Evolutionary conservation across 2,797 vertebrate species (phyloP).

Genomic region (Astyanax mexicanus): DNA sequence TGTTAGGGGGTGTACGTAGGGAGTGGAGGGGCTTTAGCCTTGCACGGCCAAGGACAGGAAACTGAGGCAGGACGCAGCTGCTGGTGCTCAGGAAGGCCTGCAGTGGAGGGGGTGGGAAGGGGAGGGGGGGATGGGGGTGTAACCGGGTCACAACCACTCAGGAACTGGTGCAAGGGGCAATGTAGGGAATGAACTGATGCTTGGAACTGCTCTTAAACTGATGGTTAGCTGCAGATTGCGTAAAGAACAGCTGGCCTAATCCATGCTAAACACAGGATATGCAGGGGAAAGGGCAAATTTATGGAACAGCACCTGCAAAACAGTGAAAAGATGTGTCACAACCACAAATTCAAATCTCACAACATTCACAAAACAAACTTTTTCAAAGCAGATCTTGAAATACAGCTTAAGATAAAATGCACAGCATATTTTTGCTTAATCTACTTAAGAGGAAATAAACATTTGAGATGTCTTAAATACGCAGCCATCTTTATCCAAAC

Average conservation of each 20-base stretch:
- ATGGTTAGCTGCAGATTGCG: not conserved
- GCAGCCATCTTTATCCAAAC: not conserved
- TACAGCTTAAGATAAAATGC: not conserved
- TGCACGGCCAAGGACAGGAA: slow-evolving; percentile 85
- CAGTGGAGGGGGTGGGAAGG: slow-evolving; percentile 72
- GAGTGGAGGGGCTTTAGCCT: slow-evolving; percentile 71
- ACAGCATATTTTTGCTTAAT: too few species aligned
- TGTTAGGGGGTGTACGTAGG: slow-evolving; percentile 55
- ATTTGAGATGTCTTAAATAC: not conserved
- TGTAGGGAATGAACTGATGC: slow-evolving; percentile 51
- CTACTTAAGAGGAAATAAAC: not conserved
- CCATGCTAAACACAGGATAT: slow-evolving; percentile 42
- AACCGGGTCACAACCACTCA: slow-evolving; percentile 72
- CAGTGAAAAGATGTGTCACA: slow-evolving; percentile 14
- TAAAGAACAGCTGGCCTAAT: slow-evolving; percentile 41
- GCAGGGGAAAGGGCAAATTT: not conserved
- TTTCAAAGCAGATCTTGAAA: too few species aligned
- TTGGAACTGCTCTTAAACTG: slow-evolving; percentile 46
- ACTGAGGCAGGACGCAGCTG: slow-evolving; percentile 84
- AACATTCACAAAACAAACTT: not conserved
- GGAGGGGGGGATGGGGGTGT: slow-evolving; percentile 38
- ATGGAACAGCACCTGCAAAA: slow-evolving; percentile 49
- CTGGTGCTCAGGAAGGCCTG: slow-evolving; percentile 82
- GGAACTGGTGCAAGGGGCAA: slow-evolving; percentile 52
- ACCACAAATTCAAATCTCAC: not conserved